phyloP scores from a whole-genome alignment of 2,888 invertebrate species.

The Spilarctia lutea region DNA sequence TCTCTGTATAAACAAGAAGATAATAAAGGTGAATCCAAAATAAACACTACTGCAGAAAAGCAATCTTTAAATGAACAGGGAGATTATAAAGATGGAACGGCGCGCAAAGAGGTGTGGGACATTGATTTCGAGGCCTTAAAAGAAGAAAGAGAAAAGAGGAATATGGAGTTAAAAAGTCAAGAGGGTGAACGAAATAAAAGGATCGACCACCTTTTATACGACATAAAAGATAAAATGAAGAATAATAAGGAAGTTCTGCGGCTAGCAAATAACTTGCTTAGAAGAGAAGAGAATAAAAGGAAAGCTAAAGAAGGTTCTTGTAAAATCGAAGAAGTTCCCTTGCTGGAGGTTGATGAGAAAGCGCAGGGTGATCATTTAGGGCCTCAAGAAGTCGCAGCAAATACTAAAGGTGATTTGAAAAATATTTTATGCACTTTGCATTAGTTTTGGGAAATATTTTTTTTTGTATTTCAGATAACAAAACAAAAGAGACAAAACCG shows the following conservation, averaged over 20 bases:
- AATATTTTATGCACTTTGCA: neutral
- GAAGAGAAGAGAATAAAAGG: conserved; percentile 67
- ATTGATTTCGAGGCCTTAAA: conserved; percentile 57
- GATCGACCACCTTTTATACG: conserved; percentile 71
- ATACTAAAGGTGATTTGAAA: conserved; percentile 16
- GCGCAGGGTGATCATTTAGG: conserved; percentile 70
- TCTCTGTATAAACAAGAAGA: conserved; percentile 23
- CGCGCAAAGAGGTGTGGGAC: conserved; percentile 70
- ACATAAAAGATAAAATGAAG: conserved; percentile 81
- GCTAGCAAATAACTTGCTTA: conserved; percentile 74
- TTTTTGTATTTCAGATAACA: conserved; percentile 24
- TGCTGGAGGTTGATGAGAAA: conserved; percentile 57
- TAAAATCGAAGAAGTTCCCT: conserved; percentile 51
- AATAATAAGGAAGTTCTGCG: conserved; percentile 78
- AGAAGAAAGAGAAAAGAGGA: conserved; percentile 57
- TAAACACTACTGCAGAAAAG: neutral
- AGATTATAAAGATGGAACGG: conserved; percentile 43
- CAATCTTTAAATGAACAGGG: conserved; percentile 19
- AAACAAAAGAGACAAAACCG: conserved; percentile 42
- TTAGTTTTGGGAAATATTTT: neutral
- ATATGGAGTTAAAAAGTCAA: conserved; percentile 60
- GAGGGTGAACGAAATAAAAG: conserved; percentile 69
- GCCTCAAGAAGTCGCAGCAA: conserved; percentile 26
- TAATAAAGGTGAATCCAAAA: conserved; percentile 32
- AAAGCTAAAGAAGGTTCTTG: conserved; percentile 49